Conservation (phyloP, 1,140 invertebrate genomes). For the Papilio polytes region DNA sequence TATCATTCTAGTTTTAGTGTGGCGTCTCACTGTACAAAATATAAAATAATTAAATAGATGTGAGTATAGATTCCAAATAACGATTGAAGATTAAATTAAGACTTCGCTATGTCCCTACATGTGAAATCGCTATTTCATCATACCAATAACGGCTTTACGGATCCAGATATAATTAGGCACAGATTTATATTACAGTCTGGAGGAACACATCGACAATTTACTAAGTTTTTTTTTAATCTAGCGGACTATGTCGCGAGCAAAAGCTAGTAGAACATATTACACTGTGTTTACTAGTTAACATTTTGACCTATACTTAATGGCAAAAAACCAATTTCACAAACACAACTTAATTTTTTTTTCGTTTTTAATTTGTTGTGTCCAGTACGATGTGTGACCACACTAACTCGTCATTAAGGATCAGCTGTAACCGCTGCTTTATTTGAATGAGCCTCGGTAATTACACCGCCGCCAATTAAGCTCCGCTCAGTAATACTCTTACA, state of each 20-base stretch:
- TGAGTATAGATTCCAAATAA: not conserved
- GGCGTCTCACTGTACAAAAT: not conserved
- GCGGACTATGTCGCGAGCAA: too few species aligned
- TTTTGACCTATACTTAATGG: not conserved
- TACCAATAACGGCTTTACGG: too few species aligned
- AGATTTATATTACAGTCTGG: too few species aligned
- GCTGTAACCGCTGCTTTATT: slow-evolving; percentile 23
- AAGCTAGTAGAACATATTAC: too few species aligned
- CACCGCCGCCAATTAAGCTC: slow-evolving; percentile 12
- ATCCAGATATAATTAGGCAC: too few species aligned
- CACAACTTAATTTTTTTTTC: not conserved
- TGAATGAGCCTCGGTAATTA: slow-evolving; percentile 17
- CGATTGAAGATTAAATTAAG: too few species aligned
- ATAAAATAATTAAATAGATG: not conserved
- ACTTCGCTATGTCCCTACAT: too few species aligned
- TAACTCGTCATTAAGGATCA: slow-evolving; percentile 17
- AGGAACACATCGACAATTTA: too few species aligned
- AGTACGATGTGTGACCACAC: not conserved
- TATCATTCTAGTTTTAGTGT: slow-evolving; percentile 7
- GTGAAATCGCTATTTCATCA: too few species aligned
- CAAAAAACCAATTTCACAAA: not conserved
- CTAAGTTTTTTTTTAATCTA: too few species aligned
- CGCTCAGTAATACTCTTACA: slow-evolving; percentile 20
- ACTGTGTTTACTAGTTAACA: too few species aligned
- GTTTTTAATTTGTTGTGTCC: not conserved